These are phyloP conservation scores for Physella acuta DNA, from an alignment of 1,140 invertebrate genomes.

Conservation along the genomic window DNA sequence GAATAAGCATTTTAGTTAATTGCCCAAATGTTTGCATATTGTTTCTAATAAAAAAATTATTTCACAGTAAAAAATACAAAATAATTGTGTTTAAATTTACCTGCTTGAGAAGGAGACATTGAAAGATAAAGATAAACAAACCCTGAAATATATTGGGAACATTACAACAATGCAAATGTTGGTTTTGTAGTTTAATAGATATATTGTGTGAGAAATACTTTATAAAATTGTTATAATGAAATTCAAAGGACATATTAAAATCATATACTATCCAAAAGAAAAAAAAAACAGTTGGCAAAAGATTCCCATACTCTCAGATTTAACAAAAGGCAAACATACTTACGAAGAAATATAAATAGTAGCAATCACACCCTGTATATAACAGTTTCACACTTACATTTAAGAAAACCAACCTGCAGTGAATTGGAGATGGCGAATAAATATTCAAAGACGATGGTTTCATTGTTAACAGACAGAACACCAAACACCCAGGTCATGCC, in stretches of 20 bases:
- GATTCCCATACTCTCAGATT: background rate
- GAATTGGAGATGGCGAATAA: constrained; percentile 48
- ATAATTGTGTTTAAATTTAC: no score
- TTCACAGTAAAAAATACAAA: no score
- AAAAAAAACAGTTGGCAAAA: background rate
- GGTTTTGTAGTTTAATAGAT: background rate
- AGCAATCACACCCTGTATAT: background rate
- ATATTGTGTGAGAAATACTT: background rate
- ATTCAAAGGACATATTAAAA: background rate
- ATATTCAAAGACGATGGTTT: constrained; percentile 45
- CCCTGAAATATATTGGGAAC: constrained; percentile 36
- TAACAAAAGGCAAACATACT: no score
- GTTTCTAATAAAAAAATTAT: no score
- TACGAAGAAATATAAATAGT: no score
- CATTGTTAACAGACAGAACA: constrained; percentile 43
- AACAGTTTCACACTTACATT: background rate
- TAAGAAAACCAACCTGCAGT: constrained; percentile 45
- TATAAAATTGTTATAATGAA: background rate
- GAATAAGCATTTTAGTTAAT: no score
- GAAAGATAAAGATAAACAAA: constrained; percentile 42
- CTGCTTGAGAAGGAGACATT: constrained; percentile 35
- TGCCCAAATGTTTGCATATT: no score
- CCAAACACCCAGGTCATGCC: constrained; percentile 49
- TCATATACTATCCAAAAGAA: background rate
- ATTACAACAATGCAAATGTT: background rate